These are phyloP conservation scores for Sinonovacula constricta DNA, from an alignment of 1,140 invertebrate species.

Conservation along the genomic window DNA sequence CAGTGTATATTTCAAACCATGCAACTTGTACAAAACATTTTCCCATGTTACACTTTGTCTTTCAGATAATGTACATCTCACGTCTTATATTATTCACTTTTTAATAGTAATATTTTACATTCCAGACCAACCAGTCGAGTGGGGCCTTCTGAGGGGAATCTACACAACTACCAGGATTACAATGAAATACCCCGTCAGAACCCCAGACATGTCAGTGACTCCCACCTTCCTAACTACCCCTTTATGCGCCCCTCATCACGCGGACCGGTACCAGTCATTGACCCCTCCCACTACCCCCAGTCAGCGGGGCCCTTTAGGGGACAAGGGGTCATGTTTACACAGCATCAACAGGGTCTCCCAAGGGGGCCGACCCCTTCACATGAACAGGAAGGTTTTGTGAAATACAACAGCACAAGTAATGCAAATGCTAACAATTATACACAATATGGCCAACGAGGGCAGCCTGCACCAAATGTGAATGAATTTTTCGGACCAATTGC, in stretches of 20 bases:
- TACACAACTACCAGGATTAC: slow-evolving; percentile 46
- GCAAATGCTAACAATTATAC: neutral
- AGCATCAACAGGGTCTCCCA: neutral
- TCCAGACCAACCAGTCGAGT: slow-evolving; percentile 45
- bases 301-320: too few species aligned
- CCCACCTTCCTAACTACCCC: slow-evolving; percentile 37
- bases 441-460: neutral
- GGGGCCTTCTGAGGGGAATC: neutral
- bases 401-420: neutral
- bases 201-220: slow-evolving; percentile 27
- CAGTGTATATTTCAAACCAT: too few species aligned
- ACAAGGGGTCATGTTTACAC: neutral
- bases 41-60: too few species aligned
- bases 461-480: slow-evolving; percentile 20
- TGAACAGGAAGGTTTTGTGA: slow-evolving; percentile 1
- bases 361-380: slow-evolving; percentile 29
- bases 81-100: too few species aligned
- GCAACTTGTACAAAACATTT: too few species aligned
- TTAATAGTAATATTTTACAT: slow-evolving; percentile 4
- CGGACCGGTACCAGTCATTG: slow-evolving; percentile 13
- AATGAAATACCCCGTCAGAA: slow-evolving; percentile 11
- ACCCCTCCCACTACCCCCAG: neutral
- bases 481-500: too few species aligned
- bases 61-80: too few species aligned
- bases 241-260: slow-evolving; percentile 36